phyloP scores from a whole-genome alignment of 1,140 invertebrate species.

The Dendrolimus kikuchii region DNA sequence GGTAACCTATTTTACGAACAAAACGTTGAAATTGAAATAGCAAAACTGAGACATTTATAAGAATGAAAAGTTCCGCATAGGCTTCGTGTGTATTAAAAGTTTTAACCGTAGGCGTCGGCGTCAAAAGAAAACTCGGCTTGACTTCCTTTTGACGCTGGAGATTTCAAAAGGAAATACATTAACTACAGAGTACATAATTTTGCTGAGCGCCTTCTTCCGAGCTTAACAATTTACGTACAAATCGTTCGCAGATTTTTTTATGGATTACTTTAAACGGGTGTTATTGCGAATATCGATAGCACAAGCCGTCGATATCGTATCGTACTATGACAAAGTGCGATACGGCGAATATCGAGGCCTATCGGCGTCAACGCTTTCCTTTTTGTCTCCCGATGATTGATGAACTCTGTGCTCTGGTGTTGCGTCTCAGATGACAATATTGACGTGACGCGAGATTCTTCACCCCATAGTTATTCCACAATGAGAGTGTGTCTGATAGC shows the following conservation, averaged over 20 bases:
- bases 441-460: conserved; percentile 15
- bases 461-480: conserved; percentile 7
- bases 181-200: neutral
- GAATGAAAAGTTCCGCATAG: conserved; percentile 6
- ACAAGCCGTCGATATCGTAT: conserved; percentile 5
- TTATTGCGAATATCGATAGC: conserved; percentile 2
- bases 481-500: conserved; percentile 1
- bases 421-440: conserved; percentile 20
- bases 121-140: conserved; percentile 2
- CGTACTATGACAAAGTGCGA: conserved; percentile 23
- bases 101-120: neutral
- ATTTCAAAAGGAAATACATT: conserved; percentile 9
- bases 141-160: conserved; percentile 4
- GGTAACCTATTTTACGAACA: conserved; percentile 6
- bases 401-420: conserved; percentile 14
- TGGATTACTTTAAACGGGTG: neutral
- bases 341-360: conserved; percentile 24
- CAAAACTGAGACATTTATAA: conserved; percentile 1
- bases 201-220: neutral
- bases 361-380: conserved; percentile 25
- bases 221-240: neutral
- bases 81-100: conserved; percentile 6
- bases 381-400: conserved; percentile 38
- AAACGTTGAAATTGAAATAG: conserved; percentile 6
- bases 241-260: conserved; percentile 1